Percentiles rank a stretch among this genome's conserved stretches.
Conservation (phyloP, 2,113 vertebrate genomes). For the Catagonus wagneri region DNA sequence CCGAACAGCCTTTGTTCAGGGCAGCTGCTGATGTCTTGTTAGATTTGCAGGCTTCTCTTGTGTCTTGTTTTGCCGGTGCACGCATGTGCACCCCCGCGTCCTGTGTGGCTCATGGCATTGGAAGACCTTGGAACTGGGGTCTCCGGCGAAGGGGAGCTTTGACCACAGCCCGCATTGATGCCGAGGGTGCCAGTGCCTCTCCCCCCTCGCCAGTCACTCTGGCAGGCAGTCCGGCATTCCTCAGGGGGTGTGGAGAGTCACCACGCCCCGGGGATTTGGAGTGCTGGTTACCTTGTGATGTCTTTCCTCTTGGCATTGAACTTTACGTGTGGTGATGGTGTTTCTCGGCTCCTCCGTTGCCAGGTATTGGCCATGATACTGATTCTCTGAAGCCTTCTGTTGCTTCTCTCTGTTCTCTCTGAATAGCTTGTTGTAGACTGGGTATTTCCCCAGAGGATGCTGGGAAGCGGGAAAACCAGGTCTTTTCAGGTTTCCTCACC, state of each 20-base stretch:
- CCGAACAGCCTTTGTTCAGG: background rate
- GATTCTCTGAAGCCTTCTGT: background rate
- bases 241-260: background rate
- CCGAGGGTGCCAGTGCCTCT: background rate
- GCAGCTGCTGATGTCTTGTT: background rate
- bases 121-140: background rate
- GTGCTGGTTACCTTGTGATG: background rate
- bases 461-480: constrained; percentile 3
- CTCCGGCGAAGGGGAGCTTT: background rate
- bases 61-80: background rate
- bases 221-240: background rate
- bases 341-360: background rate
- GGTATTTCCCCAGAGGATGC: background rate
- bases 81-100: fast-evolving
- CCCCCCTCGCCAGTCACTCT: background rate
- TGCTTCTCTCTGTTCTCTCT: background rate
- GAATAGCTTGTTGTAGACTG: background rate
- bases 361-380: background rate
- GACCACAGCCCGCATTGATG: background rate
- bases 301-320: background rate
- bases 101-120: background rate
- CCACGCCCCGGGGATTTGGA: background rate
- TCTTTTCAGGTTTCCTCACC: background rate
- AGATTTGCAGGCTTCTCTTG: background rate
- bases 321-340: background rate